These are phyloP conservation scores for Xestia ashworthii DNA, from an alignment of 2,888 invertebrate species.

Conservation along the genomic window DNA sequence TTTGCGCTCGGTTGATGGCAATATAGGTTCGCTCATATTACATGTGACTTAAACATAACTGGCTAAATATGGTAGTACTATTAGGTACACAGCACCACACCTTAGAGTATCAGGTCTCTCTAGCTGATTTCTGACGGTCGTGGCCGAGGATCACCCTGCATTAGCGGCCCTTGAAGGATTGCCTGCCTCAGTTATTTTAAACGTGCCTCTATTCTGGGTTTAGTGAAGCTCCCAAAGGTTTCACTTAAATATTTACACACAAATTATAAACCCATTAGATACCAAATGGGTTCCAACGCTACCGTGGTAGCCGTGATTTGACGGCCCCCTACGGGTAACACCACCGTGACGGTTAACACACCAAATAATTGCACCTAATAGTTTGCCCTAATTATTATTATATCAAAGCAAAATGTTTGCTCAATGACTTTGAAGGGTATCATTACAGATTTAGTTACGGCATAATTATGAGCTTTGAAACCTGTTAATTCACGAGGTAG, in stretches of 20 bases:
- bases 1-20: too few relatives aligned
- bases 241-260: neutral
- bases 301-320: neutral
- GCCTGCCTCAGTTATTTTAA: neutral
- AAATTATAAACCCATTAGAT: neutral
- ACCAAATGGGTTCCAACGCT: neutral
- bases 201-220: neutral
- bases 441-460: conserved; percentile 6
- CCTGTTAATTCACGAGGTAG: conserved; percentile 20
- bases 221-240: neutral
- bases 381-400: conserved; percentile 13
- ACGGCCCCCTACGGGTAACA: neutral
- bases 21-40: too few relatives aligned
- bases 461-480: conserved; percentile 25
- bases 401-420: conserved; percentile 13
- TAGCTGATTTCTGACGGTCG: neutral
- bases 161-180: neutral
- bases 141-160: too few relatives aligned
- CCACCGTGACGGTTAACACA: neutral
- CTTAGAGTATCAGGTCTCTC: too few relatives aligned
- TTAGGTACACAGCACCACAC: too few relatives aligned
- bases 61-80: too few relatives aligned
- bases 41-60: too few relatives aligned
- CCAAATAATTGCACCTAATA: conserved; percentile 13
- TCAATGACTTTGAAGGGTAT: conserved; percentile 25